These are phyloP conservation scores for Discoglossus pictus DNA, from an alignment of 2,797 vertebrate species.

Conservation along the genomic window DNA sequence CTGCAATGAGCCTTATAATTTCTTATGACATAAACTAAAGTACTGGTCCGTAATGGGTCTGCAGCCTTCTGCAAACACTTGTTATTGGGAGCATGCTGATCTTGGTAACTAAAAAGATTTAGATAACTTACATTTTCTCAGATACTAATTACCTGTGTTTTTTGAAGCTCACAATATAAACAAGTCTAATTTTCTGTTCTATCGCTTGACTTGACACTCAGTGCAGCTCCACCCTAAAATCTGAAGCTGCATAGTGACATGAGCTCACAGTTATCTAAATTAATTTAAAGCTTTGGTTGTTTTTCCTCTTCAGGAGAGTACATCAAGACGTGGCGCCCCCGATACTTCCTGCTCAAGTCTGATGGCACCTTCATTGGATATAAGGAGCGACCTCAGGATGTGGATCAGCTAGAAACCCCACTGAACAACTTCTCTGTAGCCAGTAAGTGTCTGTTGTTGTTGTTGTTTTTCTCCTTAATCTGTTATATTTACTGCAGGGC, in stretches of 20 bases:
- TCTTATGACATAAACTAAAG: too few relatives aligned
- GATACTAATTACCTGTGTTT: too few relatives aligned
- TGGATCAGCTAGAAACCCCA: constrained; percentile 92
- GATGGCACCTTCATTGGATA: constrained; percentile 97
- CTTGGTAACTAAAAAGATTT: too few relatives aligned
- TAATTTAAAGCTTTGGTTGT: constrained; percentile 11
- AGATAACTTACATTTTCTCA: too few relatives aligned
- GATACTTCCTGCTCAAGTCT: constrained; percentile 94
- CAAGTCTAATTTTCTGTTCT: too few relatives aligned
- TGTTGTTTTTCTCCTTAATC: too few relatives aligned
- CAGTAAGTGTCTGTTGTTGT: constrained; percentile 90
- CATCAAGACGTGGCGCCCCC: constrained; percentile 96
- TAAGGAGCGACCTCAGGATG: constrained; percentile 93
- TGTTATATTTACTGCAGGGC: too few relatives aligned
- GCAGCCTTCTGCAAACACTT: too few relatives aligned
- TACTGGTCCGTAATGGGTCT: too few relatives aligned
- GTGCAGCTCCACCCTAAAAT: constrained; percentile 20
- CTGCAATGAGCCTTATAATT: too few relatives aligned
- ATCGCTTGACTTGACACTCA: constrained; percentile 14
- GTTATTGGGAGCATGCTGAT: too few relatives aligned
- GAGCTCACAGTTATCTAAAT: background rate
- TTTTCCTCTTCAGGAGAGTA: constrained; percentile 81
- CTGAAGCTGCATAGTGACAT: constrained; percentile 30
- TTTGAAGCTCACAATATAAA: too few relatives aligned
- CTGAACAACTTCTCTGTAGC: constrained; percentile 99